Conservation (phyloP, 2,888 invertebrate genomes). For the Oligia strigilis region DNA sequence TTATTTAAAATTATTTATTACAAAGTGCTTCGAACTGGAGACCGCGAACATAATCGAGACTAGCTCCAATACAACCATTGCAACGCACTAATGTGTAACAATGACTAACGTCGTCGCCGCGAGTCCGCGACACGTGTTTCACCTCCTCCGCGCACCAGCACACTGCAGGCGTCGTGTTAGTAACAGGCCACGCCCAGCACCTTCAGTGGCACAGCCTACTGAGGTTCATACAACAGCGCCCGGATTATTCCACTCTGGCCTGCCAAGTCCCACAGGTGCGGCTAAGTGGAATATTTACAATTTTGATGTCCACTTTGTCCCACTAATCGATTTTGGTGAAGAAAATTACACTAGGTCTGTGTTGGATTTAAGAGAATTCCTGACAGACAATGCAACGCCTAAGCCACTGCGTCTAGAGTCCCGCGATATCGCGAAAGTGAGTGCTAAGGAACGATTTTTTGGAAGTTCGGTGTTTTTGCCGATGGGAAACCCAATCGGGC, state of each 20-base stretch:
- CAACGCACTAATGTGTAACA: not conserved
- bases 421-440: too few relatives aligned
- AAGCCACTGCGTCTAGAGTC: too few relatives aligned
- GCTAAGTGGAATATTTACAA: not conserved
- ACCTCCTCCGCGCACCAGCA: not conserved
- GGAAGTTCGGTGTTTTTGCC: too few relatives aligned
- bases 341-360: not conserved
- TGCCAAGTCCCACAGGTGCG: not conserved
- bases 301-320: not conserved
- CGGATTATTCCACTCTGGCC: not conserved
- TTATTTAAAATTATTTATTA: conserved; percentile 83
- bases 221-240: not conserved
- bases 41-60: conserved; percentile 46
- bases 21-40: conserved; percentile 72
- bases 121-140: not conserved
- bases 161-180: not conserved
- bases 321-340: not conserved
- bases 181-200: not conserved
- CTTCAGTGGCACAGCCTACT: not conserved
- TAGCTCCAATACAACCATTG: conserved; percentile 33
- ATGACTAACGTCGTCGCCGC: too few relatives aligned
- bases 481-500: not conserved
- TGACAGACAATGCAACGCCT: too few relatives aligned
- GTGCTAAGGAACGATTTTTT: too few relatives aligned
- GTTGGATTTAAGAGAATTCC: not conserved